Evolutionary conservation across 2,888 invertebrate species (phyloP), one percentile per base, ranked within the genome.

Genomic region (Parasteatoda lunata): DNA sequence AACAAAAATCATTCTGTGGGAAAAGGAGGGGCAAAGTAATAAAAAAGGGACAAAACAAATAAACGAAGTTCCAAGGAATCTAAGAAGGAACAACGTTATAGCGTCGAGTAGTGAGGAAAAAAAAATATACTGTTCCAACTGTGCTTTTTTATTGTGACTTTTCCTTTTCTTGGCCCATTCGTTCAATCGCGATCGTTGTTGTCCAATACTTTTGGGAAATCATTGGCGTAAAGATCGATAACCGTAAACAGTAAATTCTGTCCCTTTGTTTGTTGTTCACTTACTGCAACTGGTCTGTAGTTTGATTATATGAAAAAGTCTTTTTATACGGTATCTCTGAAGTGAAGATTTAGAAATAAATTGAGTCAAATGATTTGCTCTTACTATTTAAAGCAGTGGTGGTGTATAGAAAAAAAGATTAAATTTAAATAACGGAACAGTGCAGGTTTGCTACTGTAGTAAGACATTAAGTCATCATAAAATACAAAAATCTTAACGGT

Each of bases 211-310:
- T 48, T 8, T n/a, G 75, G 75, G 75, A 75, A 75, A 75, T 75
- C 75, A 75, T 13, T 30, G 13, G n/a, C n/a, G 8, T 11, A 7
- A 59, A 59, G 64, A 75, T 75, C 75, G 75, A 75, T 75, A 59
- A 59, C 75, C 13, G 75, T 75, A 54, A 75, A 75, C 75, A 75
- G 75, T 30, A 13, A 48, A 48, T 48, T 47, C 48, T 13, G 66
- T 47, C 13, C 13, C 64, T 64, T 75, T 75, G 75, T 75, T 75
- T 64, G 75, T 6, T 11, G 6, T 75, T 75, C 75, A 75, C 64
- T 75, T 75, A 59, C 48, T 13, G n/a, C 30, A 73, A 30, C 54
- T 54, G 59, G 59, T 13, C 54, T 47, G 48, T 48, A 64, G 75
- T 75, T 75, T 64, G 75, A 75, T 75, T 75, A 75, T 48, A 30